phyloP scores from a whole-genome alignment of 1,140 invertebrate species.

The Lutraria rhynchaena region DNA sequence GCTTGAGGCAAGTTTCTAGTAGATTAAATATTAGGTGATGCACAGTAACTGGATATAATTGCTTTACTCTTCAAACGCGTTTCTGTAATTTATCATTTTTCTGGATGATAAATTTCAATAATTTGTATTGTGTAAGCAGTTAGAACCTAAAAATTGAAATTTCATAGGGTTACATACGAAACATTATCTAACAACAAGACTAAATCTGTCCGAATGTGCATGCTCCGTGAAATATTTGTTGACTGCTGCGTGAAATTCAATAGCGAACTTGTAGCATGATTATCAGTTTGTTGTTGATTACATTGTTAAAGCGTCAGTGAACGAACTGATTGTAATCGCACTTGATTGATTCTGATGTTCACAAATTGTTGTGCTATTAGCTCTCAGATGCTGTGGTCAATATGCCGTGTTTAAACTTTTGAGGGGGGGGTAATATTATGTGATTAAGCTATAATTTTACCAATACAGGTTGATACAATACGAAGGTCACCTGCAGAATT shows the following conservation, averaged over 20 bases:
- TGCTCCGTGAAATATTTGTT: constrained; percentile 13
- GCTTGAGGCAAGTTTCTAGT: constrained; percentile 19
- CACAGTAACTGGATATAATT: constrained; percentile 29
- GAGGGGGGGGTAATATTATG: too few species aligned
- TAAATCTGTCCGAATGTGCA: constrained; percentile 21
- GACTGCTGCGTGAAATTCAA: constrained; percentile 41
- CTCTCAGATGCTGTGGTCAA: constrained; percentile 1
- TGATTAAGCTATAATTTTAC: too few species aligned
- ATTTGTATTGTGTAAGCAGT: constrained; percentile 6
- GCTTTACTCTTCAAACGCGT: constrained; percentile 18
- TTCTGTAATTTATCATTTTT: constrained; percentile 40
- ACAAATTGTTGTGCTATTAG: constrained; percentile 21
- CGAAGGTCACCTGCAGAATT: too few species aligned
- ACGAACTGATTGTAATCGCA: constrained; percentile 10
- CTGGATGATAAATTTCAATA: constrained; percentile 16
- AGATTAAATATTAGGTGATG: background rate
- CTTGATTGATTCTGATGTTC: constrained; percentile 31
- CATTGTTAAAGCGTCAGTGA: constrained; percentile 39
- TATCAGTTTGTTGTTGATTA: constrained; percentile 38
- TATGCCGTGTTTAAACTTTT: background rate
- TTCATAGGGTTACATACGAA: constrained; percentile 3
- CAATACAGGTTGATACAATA: too few species aligned
- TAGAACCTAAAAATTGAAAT: background rate
- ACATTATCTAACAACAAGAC: constrained; percentile 7
- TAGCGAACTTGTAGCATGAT: constrained; percentile 20